These are phyloP conservation scores for Drosophila kanekoi DNA, from an alignment of 2,888 invertebrate species.

Conservation along the genomic window DNA sequence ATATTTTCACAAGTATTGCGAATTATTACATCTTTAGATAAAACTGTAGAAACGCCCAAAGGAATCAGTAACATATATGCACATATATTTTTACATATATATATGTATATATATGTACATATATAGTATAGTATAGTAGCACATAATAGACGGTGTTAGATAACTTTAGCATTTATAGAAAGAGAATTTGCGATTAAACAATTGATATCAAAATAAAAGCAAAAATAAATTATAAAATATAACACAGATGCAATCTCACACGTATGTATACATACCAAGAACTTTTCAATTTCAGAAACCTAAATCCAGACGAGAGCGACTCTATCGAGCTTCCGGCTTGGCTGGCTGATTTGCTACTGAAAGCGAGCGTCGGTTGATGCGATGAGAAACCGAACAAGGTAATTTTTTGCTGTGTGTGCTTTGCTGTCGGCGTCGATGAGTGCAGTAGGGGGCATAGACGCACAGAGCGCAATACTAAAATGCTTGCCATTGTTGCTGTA, in stretches of 20 bases:
- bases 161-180: conserved; percentile 42
- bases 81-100: conserved; percentile 1
- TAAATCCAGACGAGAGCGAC: conserved; percentile 61
- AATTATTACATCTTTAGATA: neutral
- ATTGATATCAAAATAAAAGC: conserved; percentile 9
- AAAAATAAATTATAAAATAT: conserved; percentile 24
- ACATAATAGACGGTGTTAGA: conserved; percentile 54
- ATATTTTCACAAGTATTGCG: neutral
- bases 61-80: neutral
- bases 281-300: conserved; percentile 65
- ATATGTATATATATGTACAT: conserved; percentile 15
- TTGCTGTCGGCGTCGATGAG: conserved; percentile 24
- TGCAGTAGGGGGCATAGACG: conserved; percentile 34
- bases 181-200: conserved; percentile 2
- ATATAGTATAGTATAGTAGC: conserved; percentile 2
- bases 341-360: conserved; percentile 73
- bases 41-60: conserved; percentile 13
- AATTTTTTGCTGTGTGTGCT: conserved; percentile 11
- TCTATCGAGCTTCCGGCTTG: conserved; percentile 60
- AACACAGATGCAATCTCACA: conserved; percentile 19
- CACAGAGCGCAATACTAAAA: conserved; percentile 44
- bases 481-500: conserved; percentile 58
- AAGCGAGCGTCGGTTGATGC: conserved; percentile 30
- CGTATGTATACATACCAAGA: conserved; percentile 67
- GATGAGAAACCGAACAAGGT: conserved; percentile 25